Evolutionary conservation across 2,797 vertebrate species (phyloP), one percentile per base, ranked within the genome.

Genomic region (Somateria mollissima): DNA sequence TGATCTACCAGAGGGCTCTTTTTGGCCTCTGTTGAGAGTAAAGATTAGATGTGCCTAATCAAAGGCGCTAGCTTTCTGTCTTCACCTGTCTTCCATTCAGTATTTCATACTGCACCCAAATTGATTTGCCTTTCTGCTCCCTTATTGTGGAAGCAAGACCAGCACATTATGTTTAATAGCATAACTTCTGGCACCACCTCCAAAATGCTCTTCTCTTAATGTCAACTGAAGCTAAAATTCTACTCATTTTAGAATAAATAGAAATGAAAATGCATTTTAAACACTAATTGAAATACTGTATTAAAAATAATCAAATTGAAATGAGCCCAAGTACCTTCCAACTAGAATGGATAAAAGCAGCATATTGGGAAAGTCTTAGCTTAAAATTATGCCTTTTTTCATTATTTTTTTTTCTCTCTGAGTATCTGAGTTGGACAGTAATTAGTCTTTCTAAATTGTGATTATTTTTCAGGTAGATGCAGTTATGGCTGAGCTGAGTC

Each of bases 401-500:
- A 4, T 0, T 1, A 0, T 11, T 1, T 72, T 71, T 93, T 87
- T 80, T 7, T 17, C 5, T 16, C 45, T 60, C 37, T 30, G 17
- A 64, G 61, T 70, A n/a, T 67, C 69, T 53, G 39, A 51, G 18
- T 37, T 83, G 54, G 56, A 16, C 7, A 49, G 25, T 79, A 32
- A 82, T 84, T 60, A 43, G 18, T 53, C 41, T 89, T 91, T 84
- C 65, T 76, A 67, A 75, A 70, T 22, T 57, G 54, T 62, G 20
- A 71, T 58, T 94, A 8, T 90, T 84, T 97, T 95, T 25, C 95
- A 99, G 99, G 99, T 99, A 84, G 98, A 98, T 9, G 97, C 98
- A 0, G 99, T 98, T 94, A 99, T 99, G 98, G 98, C 98, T 1
- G 99, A 99, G 96, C 96, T 99, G 94, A 99, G 98, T 77, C 98